phyloP scores from a whole-genome alignment of 2,797 vertebrate genomes.

The Vipera ursinii region DNA sequence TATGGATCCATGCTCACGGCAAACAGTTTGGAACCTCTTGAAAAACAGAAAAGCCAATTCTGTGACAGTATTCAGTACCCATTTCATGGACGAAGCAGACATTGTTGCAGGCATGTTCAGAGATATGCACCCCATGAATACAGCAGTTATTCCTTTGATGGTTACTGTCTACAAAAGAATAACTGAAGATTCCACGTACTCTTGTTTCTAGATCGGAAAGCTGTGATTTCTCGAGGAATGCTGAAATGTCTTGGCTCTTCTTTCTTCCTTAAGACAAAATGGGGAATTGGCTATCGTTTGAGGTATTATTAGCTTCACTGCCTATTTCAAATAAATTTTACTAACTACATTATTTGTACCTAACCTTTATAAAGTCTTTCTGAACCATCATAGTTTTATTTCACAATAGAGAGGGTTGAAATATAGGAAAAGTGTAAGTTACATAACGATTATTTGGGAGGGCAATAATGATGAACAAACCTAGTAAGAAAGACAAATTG shows the following conservation, averaged over 20 bases:
- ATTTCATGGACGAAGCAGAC: constrained; percentile 98
- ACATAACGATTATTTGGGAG: not conserved
- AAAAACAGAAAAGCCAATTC: constrained; percentile 76
- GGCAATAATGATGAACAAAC: not conserved
- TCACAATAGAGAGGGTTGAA: not conserved
- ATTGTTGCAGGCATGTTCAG: constrained; percentile 87
- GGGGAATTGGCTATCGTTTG: constrained; percentile 93
- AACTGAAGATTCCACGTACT: not conserved
- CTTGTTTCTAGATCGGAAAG: constrained; percentile 84
- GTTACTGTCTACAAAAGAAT: not conserved
- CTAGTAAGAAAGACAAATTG: not conserved
- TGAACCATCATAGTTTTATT: not conserved
- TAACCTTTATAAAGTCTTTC: not conserved
- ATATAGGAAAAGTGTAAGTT: not conserved
- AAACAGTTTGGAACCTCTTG: constrained; percentile 92
- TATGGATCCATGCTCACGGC: constrained; percentile 93
- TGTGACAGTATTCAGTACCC: constrained; percentile 90
- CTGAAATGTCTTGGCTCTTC: constrained; percentile 94
- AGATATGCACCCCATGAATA: accelerated
- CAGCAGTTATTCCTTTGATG: not conserved
- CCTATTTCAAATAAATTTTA: accelerated
- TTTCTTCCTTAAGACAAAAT: constrained; percentile 93
- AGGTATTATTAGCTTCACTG: constrained; percentile 68
- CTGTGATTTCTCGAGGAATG: constrained; percentile 93
- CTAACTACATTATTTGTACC: not conserved